These are phyloP conservation scores for Microtus pennsylvanicus DNA, from an alignment of 2,113 vertebrate genomes.

Conservation along the genomic window DNA sequence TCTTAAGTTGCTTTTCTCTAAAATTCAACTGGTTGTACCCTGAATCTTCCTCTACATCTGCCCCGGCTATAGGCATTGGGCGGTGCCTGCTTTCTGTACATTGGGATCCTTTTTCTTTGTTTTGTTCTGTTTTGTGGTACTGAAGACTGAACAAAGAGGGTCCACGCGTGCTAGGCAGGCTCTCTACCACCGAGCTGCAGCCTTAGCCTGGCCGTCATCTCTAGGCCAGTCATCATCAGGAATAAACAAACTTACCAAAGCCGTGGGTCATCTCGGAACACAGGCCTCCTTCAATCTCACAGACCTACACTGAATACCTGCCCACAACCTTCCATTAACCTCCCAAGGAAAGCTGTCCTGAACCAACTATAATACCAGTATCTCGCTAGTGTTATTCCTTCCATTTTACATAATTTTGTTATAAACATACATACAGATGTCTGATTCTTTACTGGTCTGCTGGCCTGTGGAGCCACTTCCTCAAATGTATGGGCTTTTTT, in stretches of 20 bases:
- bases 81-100: background rate
- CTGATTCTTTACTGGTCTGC: rapidly evolving
- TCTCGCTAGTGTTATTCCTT: background rate
- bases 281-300: rapidly evolving
- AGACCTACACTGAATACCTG: rapidly evolving
- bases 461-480: background rate
- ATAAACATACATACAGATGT: background rate
- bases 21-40: background rate
- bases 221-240: background rate
- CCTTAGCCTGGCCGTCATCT: background rate
- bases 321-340: rapidly evolving
- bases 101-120: background rate
- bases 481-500: background rate
- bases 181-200: background rate
- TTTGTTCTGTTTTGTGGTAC: background rate
- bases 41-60: background rate
- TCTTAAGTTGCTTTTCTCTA: background rate
- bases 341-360: rapidly evolving
- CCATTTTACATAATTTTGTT: background rate
- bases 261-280: conserved; percentile 12
- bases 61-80: background rate
- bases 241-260: background rate
- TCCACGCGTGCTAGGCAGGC: background rate
- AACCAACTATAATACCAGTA: background rate
- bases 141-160: background rate